These are phyloP conservation scores for Smutsia gigantea DNA, from an alignment of 2,797 vertebrate species.

Conservation along the genomic window DNA sequence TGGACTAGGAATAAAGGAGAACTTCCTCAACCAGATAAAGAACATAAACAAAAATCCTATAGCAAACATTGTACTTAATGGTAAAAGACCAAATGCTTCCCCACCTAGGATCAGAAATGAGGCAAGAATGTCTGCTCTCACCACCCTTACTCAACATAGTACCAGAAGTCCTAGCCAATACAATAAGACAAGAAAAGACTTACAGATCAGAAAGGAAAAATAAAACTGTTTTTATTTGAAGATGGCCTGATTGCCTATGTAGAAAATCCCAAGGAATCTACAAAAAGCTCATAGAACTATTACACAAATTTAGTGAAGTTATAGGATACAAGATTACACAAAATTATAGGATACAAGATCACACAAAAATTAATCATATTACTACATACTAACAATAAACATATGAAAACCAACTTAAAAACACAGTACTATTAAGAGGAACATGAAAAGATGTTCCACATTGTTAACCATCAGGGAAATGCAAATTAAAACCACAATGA, in stretches of 20 bases:
- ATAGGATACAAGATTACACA: neutral
- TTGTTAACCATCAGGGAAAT: no score
- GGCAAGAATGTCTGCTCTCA: neutral
- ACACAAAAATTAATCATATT: neutral
- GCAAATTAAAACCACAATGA: no score
- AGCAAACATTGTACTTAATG: slow-evolving; percentile 9
- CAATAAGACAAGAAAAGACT: neutral
- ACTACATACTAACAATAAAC: neutral
- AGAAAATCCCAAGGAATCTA: slow-evolving; percentile 7
- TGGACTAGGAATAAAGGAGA: slow-evolving; percentile 1
- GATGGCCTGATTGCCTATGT: neutral
- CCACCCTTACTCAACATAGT: neutral
- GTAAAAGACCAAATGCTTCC: neutral
- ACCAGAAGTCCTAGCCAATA: neutral
- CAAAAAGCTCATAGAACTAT: neutral
- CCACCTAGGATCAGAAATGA: neutral
- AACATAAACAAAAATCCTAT: neutral
- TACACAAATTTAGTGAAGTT: neutral
- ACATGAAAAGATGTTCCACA: neutral
- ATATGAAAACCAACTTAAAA: neutral
- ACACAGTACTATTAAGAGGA: slow-evolving; percentile 13
- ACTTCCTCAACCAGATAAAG: slow-evolving; percentile 25
- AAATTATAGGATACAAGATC: neutral
- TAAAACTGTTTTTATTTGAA: neutral
- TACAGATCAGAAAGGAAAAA: neutral